Base-by-base conservation (phyloP, 2,797 vertebrate genomes). In the Gallinago stenura region DNA sequence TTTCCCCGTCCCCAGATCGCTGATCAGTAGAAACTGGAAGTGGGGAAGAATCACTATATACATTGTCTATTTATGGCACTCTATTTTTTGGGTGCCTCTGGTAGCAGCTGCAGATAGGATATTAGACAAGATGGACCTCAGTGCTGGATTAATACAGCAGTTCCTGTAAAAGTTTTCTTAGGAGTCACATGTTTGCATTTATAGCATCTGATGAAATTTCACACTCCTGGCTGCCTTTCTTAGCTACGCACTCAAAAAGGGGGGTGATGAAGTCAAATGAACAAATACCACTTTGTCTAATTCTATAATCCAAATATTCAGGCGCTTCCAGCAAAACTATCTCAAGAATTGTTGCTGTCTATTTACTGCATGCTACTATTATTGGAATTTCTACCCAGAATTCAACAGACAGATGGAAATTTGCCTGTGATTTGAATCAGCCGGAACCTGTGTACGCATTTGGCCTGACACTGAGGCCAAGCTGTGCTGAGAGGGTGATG, bases 381-480 rank as follows among this genome's bases (percentile, higher is more conserved):
- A 7, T 15, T 56, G 79, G 75, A 77, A 66, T 12, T 9, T 28
- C 24, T 22, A 18, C 26, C 72, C 76, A 66, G 68, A 70, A 43
- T 58, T 87, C 39, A 85, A 76, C 26, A 46, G 62, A 54, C 31
- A 77, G 56, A 80, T 86, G 57, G 68, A 86, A 69, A 54, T 72
- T 14, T 41, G 31, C 31, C 61, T 65, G 50, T 79, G 46, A 35
- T 22, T 64, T 37, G 79, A 43, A 58, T 70, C 56, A 83, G n/a
- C 6, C 1, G 1, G 57, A 91, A 81, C 53, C 33, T 72, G 26
- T 13, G 21, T 24, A 24, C 0, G 0, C 9, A 33, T 79, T 83
- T 80, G 85, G 62, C 68, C 51, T 39, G 43, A 39, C 56, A 66
- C 31, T 18, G 62, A 58, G 71, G 85, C 60, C 87, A 77, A 12